phyloP scores from a whole-genome alignment of 2,888 invertebrate species.

The Cantharis nigra region DNA sequence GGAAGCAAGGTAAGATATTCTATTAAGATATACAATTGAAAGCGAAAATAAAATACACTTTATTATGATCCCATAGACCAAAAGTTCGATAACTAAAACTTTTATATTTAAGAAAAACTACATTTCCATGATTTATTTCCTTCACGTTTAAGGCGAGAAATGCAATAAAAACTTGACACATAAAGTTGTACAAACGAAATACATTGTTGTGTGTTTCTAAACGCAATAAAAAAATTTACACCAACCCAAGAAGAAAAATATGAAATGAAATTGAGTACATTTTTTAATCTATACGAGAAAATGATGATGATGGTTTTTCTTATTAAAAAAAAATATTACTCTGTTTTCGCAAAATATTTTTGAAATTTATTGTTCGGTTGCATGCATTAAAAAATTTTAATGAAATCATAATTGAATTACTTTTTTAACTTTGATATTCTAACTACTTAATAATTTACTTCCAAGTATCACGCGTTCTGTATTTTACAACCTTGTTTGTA shows the following conservation, averaged over 20 bases:
- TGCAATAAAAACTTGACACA: not conserved
- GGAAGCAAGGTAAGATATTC: slow-evolving; percentile 75
- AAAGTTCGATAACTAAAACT: not conserved
- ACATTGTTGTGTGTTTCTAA: not conserved
- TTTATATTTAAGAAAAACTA: not conserved
- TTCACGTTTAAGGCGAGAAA: not conserved
- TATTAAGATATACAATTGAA: not conserved
- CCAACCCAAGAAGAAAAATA: not conserved
- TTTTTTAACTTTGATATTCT: not conserved
- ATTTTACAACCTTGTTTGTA: not conserved
- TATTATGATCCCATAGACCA: not conserved
- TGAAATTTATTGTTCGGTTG: not conserved
- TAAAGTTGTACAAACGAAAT: not conserved
- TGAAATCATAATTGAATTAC: not conserved
- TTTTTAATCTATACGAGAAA: not conserved
- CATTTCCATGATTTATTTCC: not conserved
- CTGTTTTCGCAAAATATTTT: not conserved
- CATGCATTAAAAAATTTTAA: not conserved
- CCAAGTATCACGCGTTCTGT: not conserved
- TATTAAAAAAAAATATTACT: not conserved
- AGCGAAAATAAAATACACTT: not conserved
- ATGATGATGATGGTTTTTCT: not conserved
- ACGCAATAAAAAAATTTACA: not conserved
- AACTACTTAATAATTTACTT: not conserved
- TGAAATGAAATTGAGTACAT: not conserved